Evolutionary conservation across 2,888 invertebrate species (phyloP), one percentile per base, ranked within the genome.

Genomic region (Drosophila fulvimacula): DNA sequence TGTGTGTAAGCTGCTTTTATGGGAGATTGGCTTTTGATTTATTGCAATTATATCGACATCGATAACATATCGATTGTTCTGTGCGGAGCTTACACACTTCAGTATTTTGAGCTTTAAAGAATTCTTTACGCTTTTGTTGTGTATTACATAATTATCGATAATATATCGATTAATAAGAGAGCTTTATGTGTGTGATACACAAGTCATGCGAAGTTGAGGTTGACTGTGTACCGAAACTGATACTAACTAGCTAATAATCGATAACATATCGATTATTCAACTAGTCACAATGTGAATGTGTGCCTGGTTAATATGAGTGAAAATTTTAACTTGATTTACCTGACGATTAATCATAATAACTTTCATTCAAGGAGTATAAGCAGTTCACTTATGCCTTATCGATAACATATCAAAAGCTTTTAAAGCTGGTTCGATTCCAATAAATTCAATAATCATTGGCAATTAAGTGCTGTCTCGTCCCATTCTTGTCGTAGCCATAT

Each of bases 391-490:
- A n/a, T n/a, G n/a, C n/a, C n/a, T 17, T 30, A 32, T 41, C 30
- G 49, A 49, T 58, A 15, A 6, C 17, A 27, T 36, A 27, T 49
- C 27, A 24, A 57, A n/a, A 30, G 30, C 3, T 30, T 2, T 48
- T 27, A 17, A 17, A 11, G 30, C 48, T 30, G 9, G 19, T 19
- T 11, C 34, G 11, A 19, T 61, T 3, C 11, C 32, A 24, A 51
- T 57, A 67, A 79, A 79, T 63, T 52, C 55, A 7, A 32, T 38
- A 19, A 52, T 55, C 41, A 63, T 64, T 63, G 76, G 57, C 76
- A 79, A 79, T 76, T 67, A 71, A 70, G 63, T 66, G 51, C 65
- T 36, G 71, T n/a, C 56, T 32, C 46, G 39, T 27, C 51, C 46
- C 27, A 30, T 53, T 1, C n/a, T 1, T 11, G 10, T 9, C 46